Evolutionary conservation across 2,797 vertebrate genomes (phyloP), one percentile per base, ranked within the genome.

Genomic region (Percopsis omiscomaycus): DNA sequence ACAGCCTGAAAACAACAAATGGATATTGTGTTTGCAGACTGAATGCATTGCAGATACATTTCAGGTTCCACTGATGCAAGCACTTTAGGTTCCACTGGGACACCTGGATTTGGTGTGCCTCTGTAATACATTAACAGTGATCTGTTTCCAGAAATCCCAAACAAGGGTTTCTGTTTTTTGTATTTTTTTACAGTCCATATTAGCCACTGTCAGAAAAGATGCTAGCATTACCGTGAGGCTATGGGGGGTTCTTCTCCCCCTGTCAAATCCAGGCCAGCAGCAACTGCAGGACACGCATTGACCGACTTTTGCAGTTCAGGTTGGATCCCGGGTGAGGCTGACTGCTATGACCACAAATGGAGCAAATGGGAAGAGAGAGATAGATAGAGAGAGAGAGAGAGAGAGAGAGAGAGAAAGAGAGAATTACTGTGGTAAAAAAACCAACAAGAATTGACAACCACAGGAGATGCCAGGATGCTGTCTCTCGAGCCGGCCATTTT

Each of bases 1-100:
- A 74, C 61, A 68, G 75, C 54, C 73, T 71, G 75, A 76, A 68
- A 75, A 70, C 76, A 73, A 71, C 67, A 61, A 74, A 83, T 85
- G 73, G 50, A 82, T 86, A 75, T 56, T 72, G 82, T 71, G 79
- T 79, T 32, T 70, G 72, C 67, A 56, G 71, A 50, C 51, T 1
- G 44, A 11, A 64, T 27, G 45, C 3, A 5, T 29, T 47, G 50
- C 44, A 14, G 75, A 74, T 79, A 71, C 79, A 67, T 73, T 79
- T 87, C 84, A 45, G 78, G 80, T 88, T 88, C 82, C 80, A 52
- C 22, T 22, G 22, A 22, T 22, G 61, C 57, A 44, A 52, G 45
- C 9, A 16, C 37, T 79, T 86, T 82, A 46, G 77, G 81, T 87
- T 87, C 81, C 80, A 54, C 10, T 16, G 32, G 8, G 15, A 65